Conservation (phyloP, 2,888 invertebrate genomes). For the Lepidocyrtoides sp. region DNA sequence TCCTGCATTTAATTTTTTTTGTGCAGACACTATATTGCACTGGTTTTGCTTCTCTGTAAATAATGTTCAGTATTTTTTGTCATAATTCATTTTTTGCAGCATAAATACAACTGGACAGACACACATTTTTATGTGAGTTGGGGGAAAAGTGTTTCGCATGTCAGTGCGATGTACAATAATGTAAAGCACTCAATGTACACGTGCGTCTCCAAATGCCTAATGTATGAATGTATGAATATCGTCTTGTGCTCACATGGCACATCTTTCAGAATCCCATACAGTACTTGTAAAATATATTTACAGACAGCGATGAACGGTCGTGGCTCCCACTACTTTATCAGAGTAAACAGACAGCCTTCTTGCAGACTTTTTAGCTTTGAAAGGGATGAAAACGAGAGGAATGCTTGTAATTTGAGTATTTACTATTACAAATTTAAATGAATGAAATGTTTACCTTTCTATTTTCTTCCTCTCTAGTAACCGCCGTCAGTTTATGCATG, state of each 20-base stretch:
- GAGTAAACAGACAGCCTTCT: constrained; percentile 54
- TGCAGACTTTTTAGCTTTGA: not conserved
- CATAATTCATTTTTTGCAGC: too few relatives aligned
- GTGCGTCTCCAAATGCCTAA: not conserved
- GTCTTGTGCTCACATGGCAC: not conserved
- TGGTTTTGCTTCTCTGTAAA: too few relatives aligned
- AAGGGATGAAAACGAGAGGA: constrained; percentile 1
- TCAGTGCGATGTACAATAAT: too few relatives aligned
- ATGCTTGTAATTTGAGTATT: constrained; percentile 7
- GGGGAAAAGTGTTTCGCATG: too few relatives aligned
- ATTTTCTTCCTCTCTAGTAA: not conserved
- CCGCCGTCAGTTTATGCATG: not conserved
- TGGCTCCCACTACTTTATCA: constrained; percentile 22
- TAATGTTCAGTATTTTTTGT: too few relatives aligned
- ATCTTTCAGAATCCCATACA: not conserved
- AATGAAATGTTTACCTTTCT: constrained; percentile 54
- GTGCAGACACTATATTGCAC: too few relatives aligned
- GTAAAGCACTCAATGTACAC: not conserved
- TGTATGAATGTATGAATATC: too few relatives aligned
- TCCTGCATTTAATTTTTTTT: too few relatives aligned
- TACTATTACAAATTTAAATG: constrained; percentile 12
- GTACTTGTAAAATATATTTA: not conserved
- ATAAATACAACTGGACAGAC: too few relatives aligned
- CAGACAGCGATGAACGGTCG: not conserved
- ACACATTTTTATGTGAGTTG: too few relatives aligned